Base-by-base conservation (phyloP, 2,797 vertebrate genomes). In the Holocentrus rufus region DNA sequence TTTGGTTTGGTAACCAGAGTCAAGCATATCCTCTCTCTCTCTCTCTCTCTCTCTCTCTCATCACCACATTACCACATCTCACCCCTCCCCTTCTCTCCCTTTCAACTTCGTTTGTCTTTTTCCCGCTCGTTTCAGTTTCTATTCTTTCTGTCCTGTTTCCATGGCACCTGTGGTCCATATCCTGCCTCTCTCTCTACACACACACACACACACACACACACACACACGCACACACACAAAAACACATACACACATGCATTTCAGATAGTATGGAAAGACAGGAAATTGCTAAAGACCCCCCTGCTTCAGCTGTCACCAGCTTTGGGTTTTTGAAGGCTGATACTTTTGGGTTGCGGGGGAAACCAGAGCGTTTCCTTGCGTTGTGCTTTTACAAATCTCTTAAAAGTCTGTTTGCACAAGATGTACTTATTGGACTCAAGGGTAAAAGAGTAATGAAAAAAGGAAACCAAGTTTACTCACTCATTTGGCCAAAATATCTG, bases 131-230 rank as follows among this genome's bases (percentile, higher is more conserved):
- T 76, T 70, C 30, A 59, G 7, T 42, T 69, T 46, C 25, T 72
- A 0, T 69, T 72, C 63, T 53, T 47, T 65, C 52, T 54, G 42
- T 53, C 73, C 77, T 73, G 85, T 88, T 88, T 84, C 85, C 88
- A 89, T 88, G 83, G 85, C 74, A 80, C 84, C 85, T 88, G 79
- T 84, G 70, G 74, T 74, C 23, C 67, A 73, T 15, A 76, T 75
- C 58, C 70, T 7, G 59, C 46, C 67, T 74, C 64, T 8, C 20
- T 25, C 8, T 60, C 1, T 75, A 60, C 25, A 69, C 34, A 18
- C 18, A 61, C 53, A 58, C n/a, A 71, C 57, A 4, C 57, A 23
- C 57, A 39, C 57, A 42, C 34, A 22, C 46, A 61, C 42, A 46
- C 52, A 59, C 55, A 56, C 72, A 61, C 77, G 60, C 27, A 69